Evolutionary conservation across 2,888 invertebrate species (phyloP).

Genomic region (Lasioglossum pauxillum): DNA sequence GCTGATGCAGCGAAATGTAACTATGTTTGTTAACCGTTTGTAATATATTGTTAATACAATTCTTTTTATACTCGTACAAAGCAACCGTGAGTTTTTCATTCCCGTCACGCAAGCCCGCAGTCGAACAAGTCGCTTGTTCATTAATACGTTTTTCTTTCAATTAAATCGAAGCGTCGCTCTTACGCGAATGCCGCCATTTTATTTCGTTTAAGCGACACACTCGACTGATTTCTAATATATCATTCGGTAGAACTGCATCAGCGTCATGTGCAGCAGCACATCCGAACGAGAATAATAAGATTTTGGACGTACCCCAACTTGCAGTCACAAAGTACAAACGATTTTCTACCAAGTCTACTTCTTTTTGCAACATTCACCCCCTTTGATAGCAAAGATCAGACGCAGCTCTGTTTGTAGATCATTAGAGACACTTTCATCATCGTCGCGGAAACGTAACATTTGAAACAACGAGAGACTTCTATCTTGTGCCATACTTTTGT

Average conservation of each 20-base stretch:
- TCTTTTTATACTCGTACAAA: conserved; percentile 42
- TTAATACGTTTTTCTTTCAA: not conserved
- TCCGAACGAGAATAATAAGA: not conserved
- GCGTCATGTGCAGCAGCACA: not conserved
- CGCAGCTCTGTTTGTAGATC: conserved; percentile 3
- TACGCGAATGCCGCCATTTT: not conserved
- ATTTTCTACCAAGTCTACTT: not conserved
- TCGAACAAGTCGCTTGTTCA: not conserved
- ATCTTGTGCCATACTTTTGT: conserved; percentile 16
- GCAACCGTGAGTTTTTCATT: conserved; percentile 13
- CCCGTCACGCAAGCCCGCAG: not conserved
- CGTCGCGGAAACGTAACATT: not conserved
- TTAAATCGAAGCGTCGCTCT: not conserved
- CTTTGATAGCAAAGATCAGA: conserved; percentile 2
- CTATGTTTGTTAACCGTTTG: conserved; percentile 47
- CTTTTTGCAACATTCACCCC: not conserved
- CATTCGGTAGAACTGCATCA: conserved; percentile 1
- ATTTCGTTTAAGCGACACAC: not conserved
- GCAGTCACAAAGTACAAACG: conserved; percentile 16
- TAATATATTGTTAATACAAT: conserved; percentile 50
- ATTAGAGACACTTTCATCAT: not conserved
- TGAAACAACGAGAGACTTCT: conserved; percentile 8
- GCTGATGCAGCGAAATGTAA: conserved; percentile 42
- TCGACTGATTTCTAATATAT: not conserved
- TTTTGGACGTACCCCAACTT: conserved; percentile 12